Conservation (phyloP, 2,113 vertebrate species). For the Bos indicus region DNA sequence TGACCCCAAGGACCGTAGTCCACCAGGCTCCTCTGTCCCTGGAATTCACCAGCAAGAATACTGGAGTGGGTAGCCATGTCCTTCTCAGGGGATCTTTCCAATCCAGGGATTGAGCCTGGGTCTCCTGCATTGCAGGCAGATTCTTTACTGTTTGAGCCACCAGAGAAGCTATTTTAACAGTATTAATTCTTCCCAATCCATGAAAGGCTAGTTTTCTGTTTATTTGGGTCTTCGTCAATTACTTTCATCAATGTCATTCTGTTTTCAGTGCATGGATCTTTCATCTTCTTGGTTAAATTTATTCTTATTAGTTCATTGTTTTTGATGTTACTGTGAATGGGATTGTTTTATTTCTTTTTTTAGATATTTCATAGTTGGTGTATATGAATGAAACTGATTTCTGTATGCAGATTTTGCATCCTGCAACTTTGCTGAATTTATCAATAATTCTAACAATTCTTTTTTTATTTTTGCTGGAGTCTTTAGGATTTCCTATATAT, state of each 20-base stretch:
- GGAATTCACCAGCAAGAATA: neutral
- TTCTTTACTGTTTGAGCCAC: neutral
- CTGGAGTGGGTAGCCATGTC: neutral
- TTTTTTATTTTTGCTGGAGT: neutral
- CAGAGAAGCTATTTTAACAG: neutral
- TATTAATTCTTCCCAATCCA: neutral
- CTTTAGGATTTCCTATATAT: neutral
- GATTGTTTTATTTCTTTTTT: neutral
- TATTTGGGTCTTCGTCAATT: neutral
- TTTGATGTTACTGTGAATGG: neutral
- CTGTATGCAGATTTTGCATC: neutral
- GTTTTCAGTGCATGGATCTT: neutral
- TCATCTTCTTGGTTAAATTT: neutral
- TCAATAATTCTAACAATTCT: neutral
- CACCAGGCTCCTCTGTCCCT: neutral
- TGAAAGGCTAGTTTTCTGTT: neutral
- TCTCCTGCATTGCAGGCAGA: neutral
- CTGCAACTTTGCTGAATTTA: neutral
- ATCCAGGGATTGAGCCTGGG: neutral
- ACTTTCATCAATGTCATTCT: neutral
- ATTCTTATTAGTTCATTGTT: neutral
- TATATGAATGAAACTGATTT: neutral
- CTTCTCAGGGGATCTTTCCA: neutral
- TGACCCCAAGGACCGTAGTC: neutral
- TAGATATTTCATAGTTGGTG: neutral